A percentile compares a stretch with the other conserved stretches of the same genome.
phyloP scores from a whole-genome alignment of 2,113 vertebrate genomes.

The Mesoclemmys tuberculata region DNA sequence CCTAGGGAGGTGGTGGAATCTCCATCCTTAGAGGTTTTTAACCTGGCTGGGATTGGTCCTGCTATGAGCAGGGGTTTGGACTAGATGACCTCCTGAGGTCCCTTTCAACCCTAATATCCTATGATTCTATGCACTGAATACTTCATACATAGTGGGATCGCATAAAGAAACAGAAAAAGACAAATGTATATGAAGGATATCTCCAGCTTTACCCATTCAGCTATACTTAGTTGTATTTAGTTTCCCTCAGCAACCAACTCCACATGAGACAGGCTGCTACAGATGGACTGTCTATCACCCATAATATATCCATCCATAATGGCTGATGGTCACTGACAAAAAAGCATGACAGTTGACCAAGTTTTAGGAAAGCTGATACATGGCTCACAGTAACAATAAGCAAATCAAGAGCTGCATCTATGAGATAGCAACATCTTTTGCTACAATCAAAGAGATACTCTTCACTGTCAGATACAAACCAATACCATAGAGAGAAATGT shows the following conservation, averaged over 20 bases:
- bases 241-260: background rate
- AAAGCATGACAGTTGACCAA: background rate
- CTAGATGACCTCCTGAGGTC: no score
- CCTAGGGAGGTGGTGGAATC: no score
- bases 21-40: no score
- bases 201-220: background rate
- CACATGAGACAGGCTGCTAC: background rate
- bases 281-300: background rate
- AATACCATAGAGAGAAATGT: background rate
- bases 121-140: background rate
- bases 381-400: background rate
- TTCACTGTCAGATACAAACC: background rate
- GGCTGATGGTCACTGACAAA: background rate
- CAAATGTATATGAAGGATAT: background rate
- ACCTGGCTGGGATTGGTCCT: no score
- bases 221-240: background rate
- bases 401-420: background rate
- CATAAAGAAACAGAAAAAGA: background rate
- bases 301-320: background rate
- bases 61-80: no score
- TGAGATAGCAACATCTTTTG: background rate
- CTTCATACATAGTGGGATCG: background rate
- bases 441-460: background rate
- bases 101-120: no score
- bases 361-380: background rate